Percentiles rank a stretch among this genome's conserved stretches.
phyloP scores from a whole-genome alignment of 2,797 vertebrate species.

The Remorina albescens region DNA sequence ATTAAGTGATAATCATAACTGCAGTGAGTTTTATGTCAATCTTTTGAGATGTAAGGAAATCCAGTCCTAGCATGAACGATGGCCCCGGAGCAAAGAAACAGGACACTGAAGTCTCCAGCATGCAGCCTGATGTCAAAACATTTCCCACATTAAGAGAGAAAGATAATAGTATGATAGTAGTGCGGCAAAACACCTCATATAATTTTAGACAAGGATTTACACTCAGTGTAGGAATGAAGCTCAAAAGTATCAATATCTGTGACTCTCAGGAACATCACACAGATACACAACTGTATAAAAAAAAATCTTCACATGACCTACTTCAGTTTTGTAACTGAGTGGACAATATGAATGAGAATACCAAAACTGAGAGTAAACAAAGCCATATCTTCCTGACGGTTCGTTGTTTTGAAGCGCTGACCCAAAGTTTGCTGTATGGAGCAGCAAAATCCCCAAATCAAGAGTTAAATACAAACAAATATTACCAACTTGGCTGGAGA shows the following conservation, averaged over 20 bases:
- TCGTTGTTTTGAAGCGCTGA: neutral
- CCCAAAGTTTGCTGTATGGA: neutral
- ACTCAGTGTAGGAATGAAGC: neutral
- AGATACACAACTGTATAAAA: neutral
- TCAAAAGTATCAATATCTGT: neutral
- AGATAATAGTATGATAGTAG: neutral
- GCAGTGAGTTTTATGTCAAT: neutral
- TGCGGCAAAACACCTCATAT: neutral
- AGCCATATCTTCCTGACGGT: neutral
- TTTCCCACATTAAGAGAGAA: neutral
- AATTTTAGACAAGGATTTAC: neutral
- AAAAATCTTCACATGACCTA: neutral
- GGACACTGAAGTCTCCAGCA: neutral
- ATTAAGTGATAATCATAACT: neutral
- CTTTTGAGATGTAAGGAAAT: neutral
- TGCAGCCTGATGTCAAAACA: neutral
- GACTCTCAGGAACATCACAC: neutral
- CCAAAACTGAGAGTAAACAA: neutral
- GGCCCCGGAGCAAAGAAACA: neutral
- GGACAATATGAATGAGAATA: neutral
- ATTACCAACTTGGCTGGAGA: constrained; percentile 8
- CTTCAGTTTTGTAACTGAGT: neutral
- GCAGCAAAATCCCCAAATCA: neutral
- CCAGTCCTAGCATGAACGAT: neutral
- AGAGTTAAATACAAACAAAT: neutral